Base-by-base conservation (phyloP, 2,888 invertebrate species). In the Lordiphosa andalusiaca region DNA sequence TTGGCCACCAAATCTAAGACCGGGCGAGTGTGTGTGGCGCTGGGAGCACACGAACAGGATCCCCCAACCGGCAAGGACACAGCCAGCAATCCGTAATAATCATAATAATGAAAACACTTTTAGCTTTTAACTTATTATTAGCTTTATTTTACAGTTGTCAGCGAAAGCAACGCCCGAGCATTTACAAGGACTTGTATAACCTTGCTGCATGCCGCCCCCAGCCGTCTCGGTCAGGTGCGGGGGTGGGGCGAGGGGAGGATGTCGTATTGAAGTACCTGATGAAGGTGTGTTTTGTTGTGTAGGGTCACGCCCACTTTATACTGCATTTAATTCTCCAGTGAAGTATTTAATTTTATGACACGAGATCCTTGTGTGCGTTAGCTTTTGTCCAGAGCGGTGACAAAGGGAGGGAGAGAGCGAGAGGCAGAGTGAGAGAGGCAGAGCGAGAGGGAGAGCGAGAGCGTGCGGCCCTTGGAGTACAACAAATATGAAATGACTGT, bases 321-420 rank as follows among this genome's bases (percentile, higher is more conserved):
- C 75, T 82, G 85, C 84, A 78, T 73, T 82, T 75, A 81, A 86
- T 82, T 83, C 86, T 84, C 85, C 60, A 70, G 86, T 81, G 86
- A 75, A 81, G 86, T 86, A 84, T 86, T 86, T 85, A 84, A 84
- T 86, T 86, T 86, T 84, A 86, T 85, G 84, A 71, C 80, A 84
- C 64, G 71, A 67, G 76, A 67, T 80, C 63, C 78, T 67, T 70
- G 69, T 57, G 54, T 69, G 76, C 62, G 72, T 71, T 71, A 72
- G 66, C 53, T 71, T 70, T 52, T 68, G 65, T 63, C 41, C 10
- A 19, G 19, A 40, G 21, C 10, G 19, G 46, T 16, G 16, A 35
- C 9, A 33, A 19, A 44, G 46, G n/a, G 35, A 35, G 35, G 12
- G 35, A 21, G 48, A 37, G 9, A 48, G 48, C 23, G 9, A 48